These are phyloP conservation scores for Chrysodeixis includens DNA, from an alignment of 2,888 invertebrate genomes.

Conservation along the genomic window DNA sequence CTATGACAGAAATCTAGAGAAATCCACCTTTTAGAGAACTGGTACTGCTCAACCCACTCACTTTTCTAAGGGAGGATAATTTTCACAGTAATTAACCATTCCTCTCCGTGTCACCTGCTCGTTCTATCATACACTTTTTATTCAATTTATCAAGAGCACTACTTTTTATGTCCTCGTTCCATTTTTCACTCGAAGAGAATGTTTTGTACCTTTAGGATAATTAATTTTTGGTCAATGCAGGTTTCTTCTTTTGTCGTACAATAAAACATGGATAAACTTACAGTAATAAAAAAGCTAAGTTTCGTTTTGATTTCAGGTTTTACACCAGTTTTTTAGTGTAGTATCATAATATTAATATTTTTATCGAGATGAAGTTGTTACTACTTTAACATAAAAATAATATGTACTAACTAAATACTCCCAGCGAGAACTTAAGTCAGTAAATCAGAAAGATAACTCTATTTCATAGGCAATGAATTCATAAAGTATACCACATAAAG, in stretches of 20 bases:
- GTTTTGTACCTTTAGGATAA: background rate
- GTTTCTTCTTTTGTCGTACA: background rate
- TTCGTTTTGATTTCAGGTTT: too few species aligned
- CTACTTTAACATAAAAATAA: background rate
- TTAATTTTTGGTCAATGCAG: background rate
- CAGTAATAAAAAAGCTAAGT: too few species aligned
- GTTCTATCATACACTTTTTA: background rate
- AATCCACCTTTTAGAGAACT: too few species aligned
- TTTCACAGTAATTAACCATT: slow-evolving; percentile 4
- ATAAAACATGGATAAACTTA: too few species aligned
- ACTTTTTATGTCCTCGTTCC: background rate
- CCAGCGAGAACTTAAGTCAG: slow-evolving; percentile 11
- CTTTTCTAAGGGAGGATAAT: background rate
- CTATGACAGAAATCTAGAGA: too few species aligned
- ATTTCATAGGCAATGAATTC: slow-evolving; percentile 43
- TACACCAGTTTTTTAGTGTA: too few species aligned
- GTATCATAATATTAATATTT: background rate
- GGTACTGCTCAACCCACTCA: too few species aligned
- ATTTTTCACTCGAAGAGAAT: background rate
- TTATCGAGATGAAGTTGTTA: background rate
- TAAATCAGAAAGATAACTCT: slow-evolving; percentile 24
- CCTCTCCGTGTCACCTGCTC: slow-evolving; percentile 2
- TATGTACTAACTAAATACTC: slow-evolving; percentile 8
- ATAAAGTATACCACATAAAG: slow-evolving; percentile 40
- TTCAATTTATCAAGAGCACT: slow-evolving; percentile 5